Base-by-base conservation (phyloP, 2,888 invertebrate genomes). In the Apamea monoglypha region DNA sequence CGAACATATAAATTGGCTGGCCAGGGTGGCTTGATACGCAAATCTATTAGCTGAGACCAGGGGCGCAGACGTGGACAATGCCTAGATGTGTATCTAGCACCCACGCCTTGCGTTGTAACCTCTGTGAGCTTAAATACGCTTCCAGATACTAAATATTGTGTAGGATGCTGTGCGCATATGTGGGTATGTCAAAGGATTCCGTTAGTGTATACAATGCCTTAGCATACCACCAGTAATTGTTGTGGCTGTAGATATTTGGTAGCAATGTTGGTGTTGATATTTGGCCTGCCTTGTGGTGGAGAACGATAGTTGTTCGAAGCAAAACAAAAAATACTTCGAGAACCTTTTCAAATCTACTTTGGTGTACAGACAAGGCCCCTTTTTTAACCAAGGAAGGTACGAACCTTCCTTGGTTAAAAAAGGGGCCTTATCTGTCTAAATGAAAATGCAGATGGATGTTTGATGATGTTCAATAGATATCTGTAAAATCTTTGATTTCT, bases 31-130 rank as follows among this genome's bases (percentile, higher is more conserved):
- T 78, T 78, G 88, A 90, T 89, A 89, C 85, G 86, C 87, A 90
- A 90, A 91, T 91, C 91, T 91, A 91, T 90, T 91, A 90, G 78
- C 88, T 78, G 78, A 87, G 79, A 80, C 81, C 84, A 84, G 88
- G 77, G 79, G 78, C 86, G 68, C 83, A 77, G 78, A 83, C 87
- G 87, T 85, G 83, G 84, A 92, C 92, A 92, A 92, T 91, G 84
- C 88, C 81, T 84, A 83, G 92, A 92, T 92, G 78, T 56, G 71
- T 91, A 92, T 92, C 92, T 68, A 47, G 50, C 87, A 79, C 90
- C 92, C 90, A 92, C 91, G 91, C 83, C 74, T 80, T 47, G 84
- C 88, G 89, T 88, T 88, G 91, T 91, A 73, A 73, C 85, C 76
- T 70, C 82, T 81, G 68, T 79, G 70, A 71, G 79, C 80, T 80